These are phyloP conservation scores for Trichechus manatus DNA, from an alignment of 2,113 vertebrate species.

Conservation along the genomic window DNA sequence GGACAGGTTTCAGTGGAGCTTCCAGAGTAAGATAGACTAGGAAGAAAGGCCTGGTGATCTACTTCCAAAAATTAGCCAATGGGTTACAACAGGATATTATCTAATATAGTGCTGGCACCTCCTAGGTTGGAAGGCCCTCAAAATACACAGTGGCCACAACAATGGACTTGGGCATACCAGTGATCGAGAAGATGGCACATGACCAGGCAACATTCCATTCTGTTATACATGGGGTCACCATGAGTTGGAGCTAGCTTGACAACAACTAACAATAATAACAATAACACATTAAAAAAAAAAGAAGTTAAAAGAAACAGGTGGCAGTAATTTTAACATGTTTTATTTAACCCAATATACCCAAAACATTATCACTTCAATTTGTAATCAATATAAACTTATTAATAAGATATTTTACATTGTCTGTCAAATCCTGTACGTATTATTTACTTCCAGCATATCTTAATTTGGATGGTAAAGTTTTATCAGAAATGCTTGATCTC, in stretches of 20 bases:
- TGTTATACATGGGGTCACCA: background rate
- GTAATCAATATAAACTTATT: background rate
- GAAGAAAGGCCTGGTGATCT: too few species aligned
- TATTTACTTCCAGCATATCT: background rate
- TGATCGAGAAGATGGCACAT: background rate
- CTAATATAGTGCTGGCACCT: too few species aligned
- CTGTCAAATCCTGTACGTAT: background rate
- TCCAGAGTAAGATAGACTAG: too few species aligned
- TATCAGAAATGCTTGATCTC: background rate
- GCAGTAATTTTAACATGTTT: background rate
- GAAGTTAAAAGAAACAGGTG: background rate
- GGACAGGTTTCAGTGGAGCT: too few species aligned
- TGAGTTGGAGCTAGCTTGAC: background rate
- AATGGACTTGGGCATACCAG: too few species aligned
- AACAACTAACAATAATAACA: background rate
- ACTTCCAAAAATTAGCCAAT: too few species aligned
- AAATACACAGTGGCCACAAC: too few species aligned
- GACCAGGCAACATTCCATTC: background rate
- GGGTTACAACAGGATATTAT: too few species aligned
- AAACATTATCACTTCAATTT: conserved; percentile 31
- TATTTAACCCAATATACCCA: background rate
- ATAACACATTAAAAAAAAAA: background rate
- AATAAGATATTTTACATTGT: background rate
- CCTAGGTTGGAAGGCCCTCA: too few species aligned
- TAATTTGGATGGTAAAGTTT: background rate